Evolutionary conservation across 2,888 invertebrate species (phyloP).

Genomic region (Nephrotoma flavescens): DNA sequence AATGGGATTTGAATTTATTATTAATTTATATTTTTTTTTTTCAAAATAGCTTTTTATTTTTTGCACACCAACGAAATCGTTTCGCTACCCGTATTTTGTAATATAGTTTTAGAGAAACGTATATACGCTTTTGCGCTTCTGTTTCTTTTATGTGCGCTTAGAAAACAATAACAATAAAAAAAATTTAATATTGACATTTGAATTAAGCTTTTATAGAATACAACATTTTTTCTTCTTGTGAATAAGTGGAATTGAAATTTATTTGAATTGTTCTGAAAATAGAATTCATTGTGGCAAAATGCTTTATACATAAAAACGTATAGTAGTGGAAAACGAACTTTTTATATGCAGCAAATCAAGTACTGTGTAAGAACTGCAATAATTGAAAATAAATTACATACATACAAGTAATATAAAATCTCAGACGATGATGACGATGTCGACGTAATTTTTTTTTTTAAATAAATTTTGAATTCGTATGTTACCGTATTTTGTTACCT

Average conservation of each 20-base stretch:
- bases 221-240: neutral
- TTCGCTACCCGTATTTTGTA: neutral
- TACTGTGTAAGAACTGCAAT: neutral
- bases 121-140: neutral
- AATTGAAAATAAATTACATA: neutral
- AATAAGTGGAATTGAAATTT: neutral
- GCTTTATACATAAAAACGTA: neutral
- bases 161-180: neutral
- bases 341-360: neutral
- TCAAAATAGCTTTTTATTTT: neutral
- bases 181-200: neutral
- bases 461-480: neutral
- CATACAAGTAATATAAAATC: neutral
- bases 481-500: neutral
- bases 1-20: neutral
- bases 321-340: neutral
- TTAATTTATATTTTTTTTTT: neutral
- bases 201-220: neutral
- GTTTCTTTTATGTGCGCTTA: neutral
- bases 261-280: neutral
- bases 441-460: neutral
- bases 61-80: neutral
- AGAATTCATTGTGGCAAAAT: neutral
- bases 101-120: neutral
- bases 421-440: neutral